Evolutionary conservation across 2,888 invertebrate genomes (phyloP), one percentile per base, ranked within the genome.

Genomic region (Congeria kusceri): DNA sequence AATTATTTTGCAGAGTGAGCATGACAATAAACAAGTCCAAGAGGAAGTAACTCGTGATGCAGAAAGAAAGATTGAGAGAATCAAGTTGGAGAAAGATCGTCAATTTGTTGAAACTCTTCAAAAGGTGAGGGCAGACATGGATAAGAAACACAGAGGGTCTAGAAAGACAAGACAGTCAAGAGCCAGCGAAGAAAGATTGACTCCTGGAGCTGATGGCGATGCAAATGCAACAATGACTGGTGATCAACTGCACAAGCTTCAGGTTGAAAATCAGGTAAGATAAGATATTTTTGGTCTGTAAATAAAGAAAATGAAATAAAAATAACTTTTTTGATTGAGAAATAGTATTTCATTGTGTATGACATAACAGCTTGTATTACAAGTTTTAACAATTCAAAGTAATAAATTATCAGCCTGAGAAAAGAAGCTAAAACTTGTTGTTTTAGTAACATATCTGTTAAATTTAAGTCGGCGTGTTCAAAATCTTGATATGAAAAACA

Each of bases 91-190:
- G 53, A 89, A 88, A 70, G 88, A 92, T 62, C 80, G 85, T 29
- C 86, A 87, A 47, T 92, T 92, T 80, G 87, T 91, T 28, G 86
- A 89, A 67, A 89, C 90, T 27, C 73, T 91, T 56, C 89, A 86
- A 66, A 89, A 90, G 77, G 88, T 90, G 27, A 79, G 85, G 46
- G 86, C 84, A 32, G 87, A 89, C 46, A 65, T 90, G 64, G 82
- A 86, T 23, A 83, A 70, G 23, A 83, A 66, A 63, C 59, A 58
- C 13, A 58, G 57, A 49, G 23, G 32, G 53, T 71, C 49, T 7
- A 44, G 67, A 11, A 56, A 56, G 23, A 53, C 57, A 29, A 73
- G 67, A 56, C 44, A 76, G 11, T 15, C 65, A 27, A 4, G 28
- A 5, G 44, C n/a, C 47, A 15, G 44, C 7, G 47, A 29, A 61